Evolutionary conservation across 2,797 vertebrate species (phyloP).

Genomic region (Buceros bicornis): DNA sequence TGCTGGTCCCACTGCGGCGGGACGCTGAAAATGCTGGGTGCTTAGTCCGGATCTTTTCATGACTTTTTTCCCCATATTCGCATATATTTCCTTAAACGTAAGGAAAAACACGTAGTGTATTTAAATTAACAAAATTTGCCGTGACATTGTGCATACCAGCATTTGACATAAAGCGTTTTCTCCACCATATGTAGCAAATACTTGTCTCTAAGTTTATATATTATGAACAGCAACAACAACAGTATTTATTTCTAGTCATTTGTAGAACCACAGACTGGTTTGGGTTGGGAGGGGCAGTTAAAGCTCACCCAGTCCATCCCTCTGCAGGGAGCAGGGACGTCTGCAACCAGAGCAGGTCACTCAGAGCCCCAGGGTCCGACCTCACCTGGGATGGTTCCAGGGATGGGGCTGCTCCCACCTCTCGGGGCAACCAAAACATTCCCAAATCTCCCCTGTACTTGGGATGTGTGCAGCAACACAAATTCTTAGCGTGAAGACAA

Average conservation of each 20-base stretch:
- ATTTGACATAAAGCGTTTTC: background rate
- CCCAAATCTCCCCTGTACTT: background rate
- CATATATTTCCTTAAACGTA: conserved; percentile 25
- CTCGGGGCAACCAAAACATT: background rate
- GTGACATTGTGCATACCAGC: background rate
- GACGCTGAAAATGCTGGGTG: background rate
- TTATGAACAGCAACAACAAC: background rate
- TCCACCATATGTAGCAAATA: background rate
- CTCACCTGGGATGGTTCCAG: background rate
- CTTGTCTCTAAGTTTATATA: background rate
- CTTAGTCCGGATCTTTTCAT: background rate
- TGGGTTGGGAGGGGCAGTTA: background rate
- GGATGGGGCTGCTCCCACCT: background rate
- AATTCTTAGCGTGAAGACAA: background rate
- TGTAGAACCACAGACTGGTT: background rate
- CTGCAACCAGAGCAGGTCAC: background rate
- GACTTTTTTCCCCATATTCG: background rate
- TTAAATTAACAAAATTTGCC: background rate
- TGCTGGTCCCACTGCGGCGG: background rate
- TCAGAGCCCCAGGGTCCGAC: background rate
- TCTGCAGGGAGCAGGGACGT: background rate
- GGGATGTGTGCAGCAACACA: background rate
- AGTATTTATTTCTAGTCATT: background rate
- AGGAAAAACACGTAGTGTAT: background rate
- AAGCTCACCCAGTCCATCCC: background rate